Evolutionary conservation across 2,888 invertebrate genomes (phyloP).

Genomic region (Holacanthella duospinosa): DNA sequence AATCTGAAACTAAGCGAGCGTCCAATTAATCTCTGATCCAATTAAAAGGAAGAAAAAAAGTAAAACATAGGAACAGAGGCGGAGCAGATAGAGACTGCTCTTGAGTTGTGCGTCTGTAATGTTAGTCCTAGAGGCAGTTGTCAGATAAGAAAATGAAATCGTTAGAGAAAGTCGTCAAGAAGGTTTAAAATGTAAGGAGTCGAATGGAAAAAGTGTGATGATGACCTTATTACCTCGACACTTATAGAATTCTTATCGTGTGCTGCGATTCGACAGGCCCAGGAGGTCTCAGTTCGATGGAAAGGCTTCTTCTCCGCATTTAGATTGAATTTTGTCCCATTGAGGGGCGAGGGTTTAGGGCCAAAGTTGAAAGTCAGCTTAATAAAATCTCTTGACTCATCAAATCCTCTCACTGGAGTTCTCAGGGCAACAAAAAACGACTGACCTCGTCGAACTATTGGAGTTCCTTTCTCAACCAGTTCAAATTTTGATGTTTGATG

Average conservation of each 20-base stretch:
- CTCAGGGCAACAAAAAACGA: conserved; percentile 56
- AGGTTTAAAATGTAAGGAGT: neutral
- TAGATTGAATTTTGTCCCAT: conserved; percentile 49
- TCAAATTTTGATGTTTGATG: conserved; percentile 63
- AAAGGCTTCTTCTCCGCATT: conserved; percentile 40
- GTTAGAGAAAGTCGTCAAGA: conserved; percentile 4
- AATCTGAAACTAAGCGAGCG: too few relatives aligned
- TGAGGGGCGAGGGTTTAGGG: conserved; percentile 47
- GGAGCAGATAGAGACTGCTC: neutral
- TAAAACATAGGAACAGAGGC: neutral
- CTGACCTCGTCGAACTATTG: conserved; percentile 62
- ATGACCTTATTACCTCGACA: conserved; percentile 41
- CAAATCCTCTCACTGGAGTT: conserved; percentile 52
- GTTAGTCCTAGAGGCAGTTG: neutral
- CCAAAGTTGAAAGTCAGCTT: conserved; percentile 58
- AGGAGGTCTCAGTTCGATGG: conserved; percentile 40
- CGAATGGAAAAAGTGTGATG: neutral
- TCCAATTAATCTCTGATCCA: neutral
- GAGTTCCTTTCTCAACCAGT: conserved; percentile 52
- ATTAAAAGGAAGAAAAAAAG: too few relatives aligned
- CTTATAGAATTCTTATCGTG: conserved; percentile 41
- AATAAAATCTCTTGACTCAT: conserved; percentile 53
- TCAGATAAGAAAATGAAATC: neutral
- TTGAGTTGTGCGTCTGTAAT: too few relatives aligned
- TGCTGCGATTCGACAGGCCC: conserved; percentile 44